Base-by-base conservation (phyloP, 2,113 vertebrate genomes). In the Brevimyrus niger region DNA sequence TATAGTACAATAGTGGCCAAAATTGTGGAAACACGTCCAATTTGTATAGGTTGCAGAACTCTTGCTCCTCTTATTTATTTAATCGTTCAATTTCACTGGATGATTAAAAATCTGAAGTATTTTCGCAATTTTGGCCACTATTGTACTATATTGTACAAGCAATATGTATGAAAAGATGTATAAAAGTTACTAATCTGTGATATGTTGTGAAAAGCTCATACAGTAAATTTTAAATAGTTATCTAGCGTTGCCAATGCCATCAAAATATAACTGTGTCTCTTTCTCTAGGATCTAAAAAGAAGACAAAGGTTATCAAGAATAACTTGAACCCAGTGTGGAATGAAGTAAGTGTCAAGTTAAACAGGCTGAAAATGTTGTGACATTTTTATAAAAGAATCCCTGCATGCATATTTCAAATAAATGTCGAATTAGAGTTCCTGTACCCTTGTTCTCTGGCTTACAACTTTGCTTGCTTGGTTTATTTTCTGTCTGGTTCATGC, bases 251-350 rank as follows among this genome's bases (percentile, higher is more conserved):
- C 38, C 48, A 46, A 46, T 76, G 27, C 69, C 10, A 50, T 83
- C 31, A 19, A 61, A n/a, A 80, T 21, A 80, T 42, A 50, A 61
- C 2, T 90, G 31, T 90, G 38, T 4, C 91, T 90, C 83, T 19
- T 92, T 80, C 89, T 6, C 0, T 89, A 99, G 98, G 98, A 0
- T 95, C 97, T 31, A 99, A 99, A 96, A 99, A 99, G 94, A 97
- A 96, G 93, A 99, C 98, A 0, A 99, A 98, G 91, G 95, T 99
- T 61, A 96, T 99, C 92, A 99, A 99, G 95, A 99, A 99, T 94
- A 99, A 96, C 0, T 88, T 95, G 21, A 99, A 99, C 93, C 98
- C 98, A 0, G 96, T 99, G 1, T 99, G 98, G 98, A 99, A 99
- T 27, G 98, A 99, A 97, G 98, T 99, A 92, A n/a, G 90, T 82